These are phyloP conservation scores for Cyclargus thomasi DNA, from an alignment of 1,140 invertebrate genomes.

Conservation along the genomic window DNA sequence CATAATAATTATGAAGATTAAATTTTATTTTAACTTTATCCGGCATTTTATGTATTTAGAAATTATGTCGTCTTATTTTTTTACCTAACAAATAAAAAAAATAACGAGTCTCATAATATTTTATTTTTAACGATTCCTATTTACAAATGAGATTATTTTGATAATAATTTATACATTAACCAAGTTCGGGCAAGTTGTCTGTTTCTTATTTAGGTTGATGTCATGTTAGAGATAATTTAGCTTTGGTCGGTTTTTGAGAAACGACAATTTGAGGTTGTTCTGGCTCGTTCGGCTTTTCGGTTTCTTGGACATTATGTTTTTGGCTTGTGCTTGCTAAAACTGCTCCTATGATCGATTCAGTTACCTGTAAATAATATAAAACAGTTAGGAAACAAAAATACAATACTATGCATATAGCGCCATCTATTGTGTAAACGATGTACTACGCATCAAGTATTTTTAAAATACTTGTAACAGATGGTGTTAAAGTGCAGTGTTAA, in stretches of 20 bases:
- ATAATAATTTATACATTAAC: neutral
- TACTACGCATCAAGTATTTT: neutral
- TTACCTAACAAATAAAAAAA: neutral
- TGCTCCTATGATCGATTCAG: neutral
- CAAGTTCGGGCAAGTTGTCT: neutral
- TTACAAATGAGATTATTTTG: slow-evolving; percentile 2
- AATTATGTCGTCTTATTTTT: too few relatives aligned
- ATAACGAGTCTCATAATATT: slow-evolving; percentile 7
- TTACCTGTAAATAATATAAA: slow-evolving; percentile 13
- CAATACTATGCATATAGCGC: neutral
- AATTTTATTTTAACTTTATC: too few relatives aligned
- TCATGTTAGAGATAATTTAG: neutral
- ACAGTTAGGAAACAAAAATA: neutral
- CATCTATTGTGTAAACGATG: neutral
- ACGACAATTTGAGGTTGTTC: neutral
- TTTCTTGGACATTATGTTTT: neutral
- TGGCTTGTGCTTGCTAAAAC: neutral
- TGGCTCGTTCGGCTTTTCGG: neutral
- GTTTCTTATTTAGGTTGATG: neutral
- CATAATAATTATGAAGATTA: too few relatives aligned
- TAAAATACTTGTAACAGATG: neutral
- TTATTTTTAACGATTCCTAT: slow-evolving; percentile 15
- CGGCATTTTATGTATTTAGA: too few relatives aligned
- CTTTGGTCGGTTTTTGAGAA: neutral
- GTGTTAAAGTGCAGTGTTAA: neutral